Base-by-base conservation (phyloP, 1,140 invertebrate genomes). In the Parapsyche elsis region DNA sequence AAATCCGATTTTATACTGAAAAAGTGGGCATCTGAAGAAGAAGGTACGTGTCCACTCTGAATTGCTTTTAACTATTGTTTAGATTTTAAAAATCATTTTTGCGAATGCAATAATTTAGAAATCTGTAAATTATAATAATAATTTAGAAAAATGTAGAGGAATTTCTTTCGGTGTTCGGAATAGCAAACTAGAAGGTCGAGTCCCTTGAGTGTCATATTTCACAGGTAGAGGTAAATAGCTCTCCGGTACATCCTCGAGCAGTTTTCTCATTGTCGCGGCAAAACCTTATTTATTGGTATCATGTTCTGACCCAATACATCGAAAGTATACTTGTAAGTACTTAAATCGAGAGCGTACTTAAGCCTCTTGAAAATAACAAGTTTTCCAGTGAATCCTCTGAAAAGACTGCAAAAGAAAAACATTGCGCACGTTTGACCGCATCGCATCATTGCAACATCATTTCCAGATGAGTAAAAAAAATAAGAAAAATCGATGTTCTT, bases 281-380 rank as follows among this genome's bases (percentile, higher is more conserved):
- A 80, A 80, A 61, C 61, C 79, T 80, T 80, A 80, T 80, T 80
- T 80, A 80, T 80, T 26, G 73, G 24, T 71, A 64, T 80, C 74
- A 30, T 71, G 79, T 53, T 46, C 61, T 80, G 74, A 23, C 73
- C 53, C 61, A 45, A 76, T 76, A 61, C 57, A 71, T 77, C 73
- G 38, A 77, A 67, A 23, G 61, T 16, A 76, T 26, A 73, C 23
- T 75, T 75, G 14, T 1, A 16, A 49, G 16, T 46, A 53, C 21
- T 49, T 75, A 44, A 75, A 53, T 53, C 9, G 46, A 75, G 64
- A 73, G 16, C 71, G 19, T 73, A 49, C 21, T 73, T 46, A 46
- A 73, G 21, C 73, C 64, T 30, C 10, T 0, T 30, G 21, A 24
- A 67, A 67, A 67, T 67, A 26, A 26, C 24, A 9, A 67, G 64